These are phyloP conservation scores for Coelopa pilipes DNA, from an alignment of 2,888 invertebrate genomes.

Conservation along the genomic window DNA sequence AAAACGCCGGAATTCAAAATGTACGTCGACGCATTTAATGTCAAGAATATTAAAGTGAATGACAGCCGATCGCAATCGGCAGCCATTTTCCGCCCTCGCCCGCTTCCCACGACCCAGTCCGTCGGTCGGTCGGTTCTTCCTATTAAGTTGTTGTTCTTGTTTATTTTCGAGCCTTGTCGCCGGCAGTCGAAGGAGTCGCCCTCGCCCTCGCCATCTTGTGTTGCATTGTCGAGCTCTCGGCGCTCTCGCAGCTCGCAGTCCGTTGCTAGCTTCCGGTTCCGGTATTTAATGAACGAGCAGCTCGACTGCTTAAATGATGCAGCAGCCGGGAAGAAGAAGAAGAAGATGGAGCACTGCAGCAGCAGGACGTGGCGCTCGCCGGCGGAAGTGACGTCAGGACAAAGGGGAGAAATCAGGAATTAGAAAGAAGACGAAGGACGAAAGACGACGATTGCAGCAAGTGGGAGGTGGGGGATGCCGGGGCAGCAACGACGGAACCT, in stretches of 20 bases:
- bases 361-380: neutral
- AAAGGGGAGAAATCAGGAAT: slow-evolving; percentile 3
- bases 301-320: slow-evolving; percentile 29
- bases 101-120: neutral
- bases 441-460: too few species aligned
- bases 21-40: slow-evolving; percentile 31
- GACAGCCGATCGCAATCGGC: slow-evolving; percentile 34
- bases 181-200: neutral
- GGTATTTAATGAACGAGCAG: slow-evolving; percentile 34
- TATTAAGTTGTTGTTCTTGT: neutral
- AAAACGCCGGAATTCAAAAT: slow-evolving; percentile 16
- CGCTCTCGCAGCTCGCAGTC: neutral
- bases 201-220: slow-evolving; percentile 17
- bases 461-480: too few species aligned
- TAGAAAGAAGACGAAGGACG: neutral
- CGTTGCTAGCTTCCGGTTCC: slow-evolving; percentile 31
- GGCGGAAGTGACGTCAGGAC: neutral
- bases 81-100: slow-evolving; percentile 13
- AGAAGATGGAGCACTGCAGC: neutral
- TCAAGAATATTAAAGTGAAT: slow-evolving; percentile 33
- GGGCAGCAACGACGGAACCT: too few species aligned
- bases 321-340: neutral
- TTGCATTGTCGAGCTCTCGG: slow-evolving; percentile 23
- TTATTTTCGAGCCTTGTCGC: neutral
- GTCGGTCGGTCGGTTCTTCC: too few species aligned